Base-by-base conservation (phyloP, 35 echinoderm and acorn worm species). In the Apostichopus californicus region DNA sequence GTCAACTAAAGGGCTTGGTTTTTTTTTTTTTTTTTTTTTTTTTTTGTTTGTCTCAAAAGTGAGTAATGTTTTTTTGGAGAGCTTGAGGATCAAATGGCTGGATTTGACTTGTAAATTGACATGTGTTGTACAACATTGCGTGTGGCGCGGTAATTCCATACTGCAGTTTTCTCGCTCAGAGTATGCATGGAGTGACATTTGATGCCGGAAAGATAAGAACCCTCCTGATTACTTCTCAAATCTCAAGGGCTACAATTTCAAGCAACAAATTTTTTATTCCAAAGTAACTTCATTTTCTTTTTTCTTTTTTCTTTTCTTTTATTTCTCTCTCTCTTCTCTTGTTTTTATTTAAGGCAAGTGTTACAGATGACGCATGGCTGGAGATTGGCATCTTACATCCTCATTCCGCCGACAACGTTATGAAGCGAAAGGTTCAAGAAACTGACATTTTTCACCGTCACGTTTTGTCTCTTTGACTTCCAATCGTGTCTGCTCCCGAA, bases 81-180 rank as follows among this genome's bases (percentile, higher is more conserved):
- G 71, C 18, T 85, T 59, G 8, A 61, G 55, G 81, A 85, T 85
- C 81, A 21, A 58, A 85, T 85, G 54, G 56, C 81, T 59, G 58
- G 81, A 85, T 85, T 85, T 85, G 81, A 85, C 81, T 85, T 85
- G 81, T 85, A 85, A 85, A 85, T 85, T 85, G 81, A 85, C 81
- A 85, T 85, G 81, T 85, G 81, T 85, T 56, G 54, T 85, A 85
- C 81, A 85, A 85, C 81, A 85, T 85, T 85, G 81, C 81, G 81
- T 85, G 81, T 59, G 55, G 57, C 57, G 23, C 52, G 81, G 81
- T 85, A 85, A 85, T 85, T 85, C 81, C 81, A 85, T 59, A 85
- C 81, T 59, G 17, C 12, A 85, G 81, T 85, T 85, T 85, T 85
- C 81, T 59, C 81, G 81, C 81, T 85, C 20, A 58, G 15, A 85